Evolutionary conservation across 2,888 invertebrate genomes (phyloP).

Genomic region (Geotrupes spiniger): DNA sequence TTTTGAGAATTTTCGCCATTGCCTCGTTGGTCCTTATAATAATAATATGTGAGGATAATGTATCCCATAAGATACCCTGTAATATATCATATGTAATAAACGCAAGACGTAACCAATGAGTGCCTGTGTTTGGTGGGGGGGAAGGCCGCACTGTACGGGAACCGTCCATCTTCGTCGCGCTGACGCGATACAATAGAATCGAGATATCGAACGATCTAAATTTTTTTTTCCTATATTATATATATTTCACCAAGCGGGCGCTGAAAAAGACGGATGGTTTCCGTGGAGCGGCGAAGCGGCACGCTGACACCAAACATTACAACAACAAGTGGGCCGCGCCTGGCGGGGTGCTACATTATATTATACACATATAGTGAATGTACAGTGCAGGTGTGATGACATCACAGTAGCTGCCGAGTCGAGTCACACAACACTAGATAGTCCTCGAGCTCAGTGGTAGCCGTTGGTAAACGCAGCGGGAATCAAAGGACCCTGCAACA

Average conservation of each 20-base stretch:
- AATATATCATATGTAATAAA: slow-evolving; percentile 51
- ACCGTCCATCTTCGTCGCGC: slow-evolving; percentile 12
- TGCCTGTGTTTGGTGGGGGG: slow-evolving; percentile 52
- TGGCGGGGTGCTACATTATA: slow-evolving; percentile 51
- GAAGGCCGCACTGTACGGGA: slow-evolving; percentile 37
- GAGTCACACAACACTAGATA: slow-evolving; percentile 50
- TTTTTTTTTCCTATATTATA: too few species aligned
- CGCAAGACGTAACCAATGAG: slow-evolving; percentile 51
- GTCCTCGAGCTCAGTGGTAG: slow-evolving; percentile 76
- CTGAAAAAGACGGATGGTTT: slow-evolving; percentile 48
- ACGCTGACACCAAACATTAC: slow-evolving; percentile 52
- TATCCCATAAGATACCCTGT: slow-evolving; percentile 55
- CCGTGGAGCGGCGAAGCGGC: slow-evolving; percentile 52
- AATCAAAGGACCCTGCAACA: slow-evolving; percentile 91
- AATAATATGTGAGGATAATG: slow-evolving; percentile 53
- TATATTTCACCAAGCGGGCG: slow-evolving; percentile 1
- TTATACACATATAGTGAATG: slow-evolving; percentile 51
- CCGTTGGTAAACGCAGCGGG: slow-evolving; percentile 99
- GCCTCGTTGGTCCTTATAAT: slow-evolving; percentile 51
- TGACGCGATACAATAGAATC: background rate
- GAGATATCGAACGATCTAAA: slow-evolving; percentile 3
- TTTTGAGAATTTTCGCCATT: slow-evolving; percentile 36
- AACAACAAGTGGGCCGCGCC: slow-evolving; percentile 53
- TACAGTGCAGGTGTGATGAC: slow-evolving; percentile 53
- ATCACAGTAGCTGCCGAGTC: slow-evolving; percentile 51